phyloP scores from a whole-genome alignment of 2,888 invertebrate genomes.

The Mythimna lalbum region DNA sequence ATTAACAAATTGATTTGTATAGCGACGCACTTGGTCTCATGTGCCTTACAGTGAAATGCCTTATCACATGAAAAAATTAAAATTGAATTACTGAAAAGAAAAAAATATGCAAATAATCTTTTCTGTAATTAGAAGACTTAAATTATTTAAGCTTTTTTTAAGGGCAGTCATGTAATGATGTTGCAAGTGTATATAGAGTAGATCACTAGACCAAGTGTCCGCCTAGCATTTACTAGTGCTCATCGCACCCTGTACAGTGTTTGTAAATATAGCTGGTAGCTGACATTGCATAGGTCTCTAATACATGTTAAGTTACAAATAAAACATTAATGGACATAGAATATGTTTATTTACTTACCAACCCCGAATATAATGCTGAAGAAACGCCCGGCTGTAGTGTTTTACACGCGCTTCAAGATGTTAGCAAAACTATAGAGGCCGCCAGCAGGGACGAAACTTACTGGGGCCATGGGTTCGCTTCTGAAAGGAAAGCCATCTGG shows the following conservation, averaged over 20 bases:
- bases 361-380: not conserved
- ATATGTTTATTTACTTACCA: conserved; percentile 61
- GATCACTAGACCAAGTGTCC: conserved; percentile 68
- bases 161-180: conserved; percentile 5
- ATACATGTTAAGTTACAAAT: conserved; percentile 87
- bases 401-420: too few relatives aligned
- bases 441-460: too few relatives aligned
- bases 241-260: conserved; percentile 83
- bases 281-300: conserved; percentile 78
- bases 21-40: conserved; percentile 70
- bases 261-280: conserved; percentile 86
- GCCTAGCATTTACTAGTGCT: conserved; percentile 83
- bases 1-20: conserved; percentile 77
- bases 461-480: too few relatives aligned
- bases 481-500: too few relatives aligned
- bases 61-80: conserved; percentile 8
- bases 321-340: conserved; percentile 87
- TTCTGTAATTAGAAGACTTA: not conserved
- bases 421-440: too few relatives aligned
- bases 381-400: too few relatives aligned
- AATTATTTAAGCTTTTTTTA: not conserved
- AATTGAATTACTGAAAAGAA: not conserved
- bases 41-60: conserved; percentile 20
- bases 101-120: not conserved
- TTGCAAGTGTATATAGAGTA: conserved; percentile 23